Evolutionary conservation across 2,888 invertebrate genomes (phyloP), one percentile per base, ranked within the genome.

Genomic region (Tridacna crocea): DNA sequence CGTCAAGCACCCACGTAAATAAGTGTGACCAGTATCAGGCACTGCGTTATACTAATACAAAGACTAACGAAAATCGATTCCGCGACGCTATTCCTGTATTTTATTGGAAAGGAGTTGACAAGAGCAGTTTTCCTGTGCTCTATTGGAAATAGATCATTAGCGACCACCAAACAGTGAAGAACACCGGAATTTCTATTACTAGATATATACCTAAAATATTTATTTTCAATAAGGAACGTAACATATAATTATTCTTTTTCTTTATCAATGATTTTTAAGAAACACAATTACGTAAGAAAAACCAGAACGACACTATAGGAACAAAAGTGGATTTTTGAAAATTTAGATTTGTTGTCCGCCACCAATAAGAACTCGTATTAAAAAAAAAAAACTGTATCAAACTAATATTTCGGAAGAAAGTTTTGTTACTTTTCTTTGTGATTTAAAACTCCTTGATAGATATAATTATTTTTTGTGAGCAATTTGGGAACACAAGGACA

Each of bases 11-110:
- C 63, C 63, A 63, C 63, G 63, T 63, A 63, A 26, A 27, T 22
- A 26, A 12, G 26, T 63, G 63, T 63, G 24, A 63, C 24, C 24
- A 27, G 15, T 63, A 63, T 63, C 63, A 27, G 63, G 26, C 63
- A 63, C 27, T 19, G 63, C 60, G 60, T 22, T 26, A 26, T 27
- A 27, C 26, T 27, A 27, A 26, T 63, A 63, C 24, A 63, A 11
- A 27, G 63, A 63, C 15, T 26, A 63, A 63, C 63, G 27, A 63
- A 63, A 27, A 27, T 11, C 63, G 63, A 26, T 63, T 63, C 63
- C 15, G 26, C 27, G 27, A 26, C 63, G 63, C 63, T 27, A 13
- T 27, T 26, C 15, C 63, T 63, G 63, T 17, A 17, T 55, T 19
- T 55, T 55, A 17, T 19, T 55, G 55, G 19, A 19, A 19, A 17